phyloP scores from a whole-genome alignment of 2,113 vertebrate species.

The Cebus imitator region DNA sequence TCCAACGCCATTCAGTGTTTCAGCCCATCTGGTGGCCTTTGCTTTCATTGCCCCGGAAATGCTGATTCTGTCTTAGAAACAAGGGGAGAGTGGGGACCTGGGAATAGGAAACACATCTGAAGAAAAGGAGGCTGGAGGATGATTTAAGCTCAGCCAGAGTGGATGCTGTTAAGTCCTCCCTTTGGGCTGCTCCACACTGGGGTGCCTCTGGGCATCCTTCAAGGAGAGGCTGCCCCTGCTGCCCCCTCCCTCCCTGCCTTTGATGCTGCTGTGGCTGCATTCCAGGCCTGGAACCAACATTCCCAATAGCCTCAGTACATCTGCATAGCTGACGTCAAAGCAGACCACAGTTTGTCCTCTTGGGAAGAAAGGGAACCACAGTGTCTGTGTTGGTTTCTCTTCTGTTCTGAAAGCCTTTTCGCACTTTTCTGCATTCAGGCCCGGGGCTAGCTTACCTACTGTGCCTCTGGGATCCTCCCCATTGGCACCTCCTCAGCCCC shows the following conservation, averaged over 20 bases:
- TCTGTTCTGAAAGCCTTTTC: neutral
- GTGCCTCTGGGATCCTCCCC: neutral
- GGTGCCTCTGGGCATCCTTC: neutral
- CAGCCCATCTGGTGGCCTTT: neutral
- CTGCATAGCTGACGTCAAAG: neutral
- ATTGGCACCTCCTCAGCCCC: neutral
- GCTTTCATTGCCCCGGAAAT: neutral
- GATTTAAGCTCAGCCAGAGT: neutral
- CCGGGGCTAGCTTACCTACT: neutral
- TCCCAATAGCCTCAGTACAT: neutral
- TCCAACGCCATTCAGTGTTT: neutral
- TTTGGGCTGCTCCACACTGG: neutral
- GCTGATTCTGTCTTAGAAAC: neutral
- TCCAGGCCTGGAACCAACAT: neutral
- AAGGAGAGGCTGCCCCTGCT: neutral
- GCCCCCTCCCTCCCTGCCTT: no score
- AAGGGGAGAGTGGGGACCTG: neutral
- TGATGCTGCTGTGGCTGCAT: neutral
- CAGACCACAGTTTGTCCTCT: neutral
- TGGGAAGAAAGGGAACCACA: neutral
- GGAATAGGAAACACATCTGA: neutral
- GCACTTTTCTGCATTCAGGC: neutral
- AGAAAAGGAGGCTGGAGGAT: neutral
- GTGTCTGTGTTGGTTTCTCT: neutral
- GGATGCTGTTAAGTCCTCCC: neutral